phyloP scores from a whole-genome alignment of 2,113 vertebrate species.

The Melanerpes aurifrons region DNA sequence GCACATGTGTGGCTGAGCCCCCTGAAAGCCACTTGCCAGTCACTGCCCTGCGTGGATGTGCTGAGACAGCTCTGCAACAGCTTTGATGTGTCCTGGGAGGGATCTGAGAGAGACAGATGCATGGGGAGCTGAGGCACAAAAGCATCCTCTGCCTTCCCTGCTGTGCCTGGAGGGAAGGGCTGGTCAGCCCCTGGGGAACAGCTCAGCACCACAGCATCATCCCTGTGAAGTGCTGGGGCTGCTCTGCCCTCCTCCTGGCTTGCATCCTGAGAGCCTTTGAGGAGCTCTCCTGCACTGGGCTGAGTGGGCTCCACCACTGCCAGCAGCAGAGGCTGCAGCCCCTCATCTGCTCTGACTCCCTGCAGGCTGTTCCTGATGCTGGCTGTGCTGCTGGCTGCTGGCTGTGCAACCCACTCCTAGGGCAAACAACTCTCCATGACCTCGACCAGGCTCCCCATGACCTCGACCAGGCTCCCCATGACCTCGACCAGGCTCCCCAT shows the following conservation, averaged over 20 bases:
- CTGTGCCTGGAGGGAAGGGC: not conserved
- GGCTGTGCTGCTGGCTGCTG: accelerated
- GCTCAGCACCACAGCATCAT: not conserved
- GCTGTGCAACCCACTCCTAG: not conserved
- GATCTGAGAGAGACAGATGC: not conserved
- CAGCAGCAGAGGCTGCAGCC: not conserved
- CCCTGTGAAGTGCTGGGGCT: not conserved
- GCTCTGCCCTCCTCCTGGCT: not conserved
- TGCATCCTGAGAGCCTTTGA: not conserved
- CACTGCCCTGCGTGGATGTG: not conserved
- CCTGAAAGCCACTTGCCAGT: not conserved
- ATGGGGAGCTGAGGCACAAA: not conserved
- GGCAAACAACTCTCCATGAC: not conserved
- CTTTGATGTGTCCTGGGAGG: not conserved
- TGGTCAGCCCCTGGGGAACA: not conserved
- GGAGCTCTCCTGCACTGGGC: not conserved
- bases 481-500: too few species aligned
- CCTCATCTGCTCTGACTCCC: not conserved
- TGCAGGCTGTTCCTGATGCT: not conserved
- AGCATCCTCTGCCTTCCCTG: not conserved
- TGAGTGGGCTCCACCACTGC: not conserved
- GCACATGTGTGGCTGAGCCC: not conserved
- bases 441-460: not conserved
- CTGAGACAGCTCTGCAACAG: not conserved
- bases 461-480: too few species aligned